Evolutionary conservation across 2,113 vertebrate genomes (phyloP), one percentile per base, ranked within the genome.

Genomic region (Gallinago media): DNA sequence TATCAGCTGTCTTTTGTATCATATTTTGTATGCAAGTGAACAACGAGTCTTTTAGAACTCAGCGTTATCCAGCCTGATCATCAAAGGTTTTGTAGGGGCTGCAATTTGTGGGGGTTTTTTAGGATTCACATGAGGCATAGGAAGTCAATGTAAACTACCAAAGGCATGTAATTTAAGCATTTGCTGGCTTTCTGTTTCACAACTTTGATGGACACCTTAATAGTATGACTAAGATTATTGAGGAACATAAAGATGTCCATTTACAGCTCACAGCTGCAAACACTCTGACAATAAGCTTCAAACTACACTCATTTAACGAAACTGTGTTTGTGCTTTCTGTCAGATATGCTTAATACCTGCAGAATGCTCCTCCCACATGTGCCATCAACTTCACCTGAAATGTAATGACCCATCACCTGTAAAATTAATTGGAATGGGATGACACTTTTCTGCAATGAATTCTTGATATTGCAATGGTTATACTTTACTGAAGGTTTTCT

Each of bases 311-410:
- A 46, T 83, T 80, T 71, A 80, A 63, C 73, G 56, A 87, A 92
- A 73, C 18, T 66, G 49, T 20, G 56, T 65, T 84, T 94, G 58
- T 71, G 47, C 85, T 83, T 88, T 89, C 54, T 71, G 27, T 87
- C 73, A 94, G 16, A 47, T 76, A 77, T 15, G 84, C 10, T 89
- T 91, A 90, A 86, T 68, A 85, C 23, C 22, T 82, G 22, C 46
- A 88, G 66, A 92, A 95, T 70, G 54, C 5, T 85, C 87, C 50
- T 91, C 29, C 27, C 78, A 81, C 22, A 9, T 65, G 26, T 75
- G n/a, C 32, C 55, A 66, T 89, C 88, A 90, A 58, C 32, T 94
- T 88, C 49, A 82, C 67, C 73, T 86, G 65, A 96, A 94, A 96
- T 16, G 46, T 84, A 92, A 89, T 0, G 1, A 89, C 74, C 29